Evolutionary conservation across 2,113 vertebrate genomes (phyloP).

Genomic region (Ailuropoda melanoleuca): DNA sequence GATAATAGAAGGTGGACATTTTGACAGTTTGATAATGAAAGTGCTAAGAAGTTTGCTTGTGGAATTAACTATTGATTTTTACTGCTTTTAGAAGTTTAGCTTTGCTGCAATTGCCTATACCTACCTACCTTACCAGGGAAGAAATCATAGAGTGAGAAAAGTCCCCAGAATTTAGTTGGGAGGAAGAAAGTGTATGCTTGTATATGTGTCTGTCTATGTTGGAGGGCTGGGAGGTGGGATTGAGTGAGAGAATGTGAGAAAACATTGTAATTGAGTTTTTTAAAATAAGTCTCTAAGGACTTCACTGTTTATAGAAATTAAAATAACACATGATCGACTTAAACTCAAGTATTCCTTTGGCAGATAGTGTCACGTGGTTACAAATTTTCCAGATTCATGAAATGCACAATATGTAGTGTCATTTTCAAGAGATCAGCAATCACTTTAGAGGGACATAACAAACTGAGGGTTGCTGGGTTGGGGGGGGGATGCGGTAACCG

Average conservation of each 20-base stretch:
- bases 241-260: not conserved
- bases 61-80: constrained; percentile 12
- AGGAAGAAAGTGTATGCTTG: not conserved
- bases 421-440: not conserved
- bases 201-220: not conserved
- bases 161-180: not conserved
- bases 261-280: not conserved
- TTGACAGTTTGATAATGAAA: constrained; percentile 13
- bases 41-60: constrained; percentile 9
- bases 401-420: not conserved
- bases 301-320: constrained; percentile 19
- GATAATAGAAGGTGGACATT: not conserved
- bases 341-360: not conserved
- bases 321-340: not conserved
- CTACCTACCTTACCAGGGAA: not conserved
- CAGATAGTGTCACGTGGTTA: not conserved
- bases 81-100: constrained; percentile 6
- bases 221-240: not conserved
- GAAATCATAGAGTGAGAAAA: not conserved
- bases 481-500: not conserved
- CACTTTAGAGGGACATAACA: not conserved
- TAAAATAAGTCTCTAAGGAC: not conserved
- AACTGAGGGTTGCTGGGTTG: not conserved
- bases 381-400: not conserved
- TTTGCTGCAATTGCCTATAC: not conserved